Percentiles rank a stretch among this genome's conserved stretches.
phyloP scores from a whole-genome alignment of 1,140 invertebrate genomes.

The Amyelois transitella region DNA sequence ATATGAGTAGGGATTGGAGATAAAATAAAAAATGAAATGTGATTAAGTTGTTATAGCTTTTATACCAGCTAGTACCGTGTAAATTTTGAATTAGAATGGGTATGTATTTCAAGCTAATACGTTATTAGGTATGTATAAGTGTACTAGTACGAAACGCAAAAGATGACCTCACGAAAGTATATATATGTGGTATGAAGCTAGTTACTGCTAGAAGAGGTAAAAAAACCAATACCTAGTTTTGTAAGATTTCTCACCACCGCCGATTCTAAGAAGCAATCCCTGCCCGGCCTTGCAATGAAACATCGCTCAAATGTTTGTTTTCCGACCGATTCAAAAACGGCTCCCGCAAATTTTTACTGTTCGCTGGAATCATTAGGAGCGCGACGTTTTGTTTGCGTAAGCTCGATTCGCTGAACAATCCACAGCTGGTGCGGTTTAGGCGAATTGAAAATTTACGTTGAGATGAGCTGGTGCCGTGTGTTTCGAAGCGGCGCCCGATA shows the following conservation, averaged over 20 bases:
- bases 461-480: slow-evolving; percentile 2
- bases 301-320: slow-evolving; percentile 61
- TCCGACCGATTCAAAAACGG: slow-evolving; percentile 60
- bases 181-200: too few species aligned
- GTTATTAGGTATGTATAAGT: too few species aligned
- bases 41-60: too few species aligned
- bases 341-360: slow-evolving; percentile 60
- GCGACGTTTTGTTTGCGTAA: slow-evolving; percentile 57
- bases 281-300: slow-evolving; percentile 55
- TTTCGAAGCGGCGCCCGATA: background rate
- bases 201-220: background rate
- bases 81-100: too few species aligned
- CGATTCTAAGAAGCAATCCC: slow-evolving; percentile 50
- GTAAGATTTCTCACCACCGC: slow-evolving; percentile 8
- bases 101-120: too few species aligned
- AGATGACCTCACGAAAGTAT: too few species aligned
- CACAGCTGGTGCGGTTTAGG: slow-evolving; percentile 42
- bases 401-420: slow-evolving; percentile 48
- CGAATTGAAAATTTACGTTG: slow-evolving; percentile 37
- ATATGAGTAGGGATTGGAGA: too few species aligned
- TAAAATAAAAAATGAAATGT: too few species aligned
- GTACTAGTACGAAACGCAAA: too few species aligned
- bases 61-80: too few species aligned
- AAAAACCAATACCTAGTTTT: background rate
- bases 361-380: slow-evolving; percentile 41